A percentile compares a stretch with the other conserved stretches of the same genome.
phyloP scores from a whole-genome alignment of 2,888 invertebrate genomes.

The Leucozona laternaria region DNA sequence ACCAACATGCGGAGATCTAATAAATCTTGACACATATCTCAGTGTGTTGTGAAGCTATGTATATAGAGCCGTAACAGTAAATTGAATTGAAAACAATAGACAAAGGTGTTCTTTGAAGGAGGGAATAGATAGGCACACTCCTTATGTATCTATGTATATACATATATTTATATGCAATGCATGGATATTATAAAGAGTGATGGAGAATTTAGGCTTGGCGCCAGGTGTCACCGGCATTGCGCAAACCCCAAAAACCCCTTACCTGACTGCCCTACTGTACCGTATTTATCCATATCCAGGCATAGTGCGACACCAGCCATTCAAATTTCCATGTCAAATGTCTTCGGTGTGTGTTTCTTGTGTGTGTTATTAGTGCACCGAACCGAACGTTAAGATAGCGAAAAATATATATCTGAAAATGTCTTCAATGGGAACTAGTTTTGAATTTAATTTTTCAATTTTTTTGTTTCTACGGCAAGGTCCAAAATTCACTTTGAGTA shows the following conservation, averaged over 20 bases:
- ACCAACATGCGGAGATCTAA: constrained; percentile 33
- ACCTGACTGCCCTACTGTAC: constrained; percentile 25
- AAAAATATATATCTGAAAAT: constrained; percentile 9
- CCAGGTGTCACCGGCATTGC: constrained; percentile 73
- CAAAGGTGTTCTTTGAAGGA: constrained; percentile 49
- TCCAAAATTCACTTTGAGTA: not conserved
- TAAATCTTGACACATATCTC: constrained; percentile 54
- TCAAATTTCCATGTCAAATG: constrained; percentile 53
- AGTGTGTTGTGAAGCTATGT: not conserved
- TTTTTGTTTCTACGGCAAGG: constrained; percentile 32
- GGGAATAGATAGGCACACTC: constrained; percentile 1
- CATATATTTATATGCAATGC: not conserved
- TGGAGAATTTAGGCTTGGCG: constrained; percentile 68
- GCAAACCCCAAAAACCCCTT: constrained; percentile 34
- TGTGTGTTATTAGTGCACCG: constrained; percentile 1
- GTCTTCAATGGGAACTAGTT: constrained; percentile 55
- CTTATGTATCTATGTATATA: too few species aligned
- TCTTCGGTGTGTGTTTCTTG: constrained; percentile 42
- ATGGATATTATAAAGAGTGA: constrained; percentile 3
- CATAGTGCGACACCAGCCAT: constrained; percentile 51
- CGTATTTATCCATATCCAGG: not conserved
- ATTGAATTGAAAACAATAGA: constrained; percentile 65
- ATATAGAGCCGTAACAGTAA: constrained; percentile 33
- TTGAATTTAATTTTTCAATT: constrained; percentile 23
- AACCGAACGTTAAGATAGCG: not conserved